Evolutionary conservation across 1,140 invertebrate genomes (phyloP).

Genomic region (Drosophila busckii): DNA sequence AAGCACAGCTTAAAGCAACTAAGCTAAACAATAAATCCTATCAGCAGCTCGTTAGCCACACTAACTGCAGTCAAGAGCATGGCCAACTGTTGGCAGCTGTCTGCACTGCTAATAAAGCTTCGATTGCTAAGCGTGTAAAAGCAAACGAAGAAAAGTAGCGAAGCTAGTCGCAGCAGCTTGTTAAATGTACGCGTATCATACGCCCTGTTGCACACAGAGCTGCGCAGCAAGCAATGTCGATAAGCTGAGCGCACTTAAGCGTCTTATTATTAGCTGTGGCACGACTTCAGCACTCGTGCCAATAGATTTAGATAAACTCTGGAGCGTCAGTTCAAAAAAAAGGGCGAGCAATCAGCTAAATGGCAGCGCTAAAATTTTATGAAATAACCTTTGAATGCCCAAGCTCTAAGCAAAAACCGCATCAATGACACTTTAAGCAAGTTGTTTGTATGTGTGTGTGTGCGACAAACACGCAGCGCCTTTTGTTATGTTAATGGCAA

Average conservation of each 20-base stretch:
- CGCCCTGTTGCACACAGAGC: constrained; percentile 54
- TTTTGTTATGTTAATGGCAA: constrained; percentile 76
- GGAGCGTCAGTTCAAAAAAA: constrained; percentile 35
- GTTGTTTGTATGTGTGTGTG: too few species aligned
- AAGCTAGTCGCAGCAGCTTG: constrained; percentile 37
- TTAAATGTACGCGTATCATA: constrained; percentile 46
- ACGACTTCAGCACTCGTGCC: constrained; percentile 41
- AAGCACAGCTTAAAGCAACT: constrained; percentile 46
- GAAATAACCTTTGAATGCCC: constrained; percentile 76
- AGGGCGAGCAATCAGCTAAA: constrained; percentile 71
- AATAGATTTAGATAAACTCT: constrained; percentile 74
- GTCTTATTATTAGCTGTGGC: constrained; percentile 51
- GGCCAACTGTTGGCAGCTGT: constrained; percentile 34
- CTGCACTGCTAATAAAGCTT: constrained; percentile 72
- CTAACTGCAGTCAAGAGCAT: constrained; percentile 26
- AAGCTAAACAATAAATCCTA: constrained; percentile 61
- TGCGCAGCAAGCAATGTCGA: constrained; percentile 41
- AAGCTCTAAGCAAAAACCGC: constrained; percentile 35
- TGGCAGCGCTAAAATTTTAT: constrained; percentile 74
- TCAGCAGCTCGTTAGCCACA: constrained; percentile 64
- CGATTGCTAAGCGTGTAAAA: constrained; percentile 51
- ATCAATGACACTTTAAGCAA: constrained; percentile 51
- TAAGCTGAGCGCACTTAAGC: constrained; percentile 61
- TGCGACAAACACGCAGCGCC: constrained; percentile 41
- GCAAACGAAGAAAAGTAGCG: not conserved